These are phyloP conservation scores for Glossophaga mutica DNA, from an alignment of 2,797 vertebrate genomes.

Conservation along the genomic window DNA sequence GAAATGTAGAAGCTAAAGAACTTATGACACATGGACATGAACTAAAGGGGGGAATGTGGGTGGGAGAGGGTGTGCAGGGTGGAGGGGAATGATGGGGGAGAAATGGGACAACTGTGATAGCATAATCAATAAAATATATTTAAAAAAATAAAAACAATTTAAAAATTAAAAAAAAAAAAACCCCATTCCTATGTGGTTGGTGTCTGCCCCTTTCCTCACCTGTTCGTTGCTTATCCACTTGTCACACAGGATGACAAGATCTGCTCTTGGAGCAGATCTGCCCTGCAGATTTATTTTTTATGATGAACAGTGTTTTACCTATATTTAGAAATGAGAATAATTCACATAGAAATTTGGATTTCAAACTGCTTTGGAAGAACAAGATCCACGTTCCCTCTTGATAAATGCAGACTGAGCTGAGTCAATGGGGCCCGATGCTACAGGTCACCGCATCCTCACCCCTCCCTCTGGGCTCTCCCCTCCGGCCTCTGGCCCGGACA, in stretches of 20 bases:
- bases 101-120: no score
- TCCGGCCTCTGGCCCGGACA: fast-evolving
- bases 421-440: fast-evolving
- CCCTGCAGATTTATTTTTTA: neutral
- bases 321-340: neutral
- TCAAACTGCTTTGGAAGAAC: neutral
- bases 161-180: no score
- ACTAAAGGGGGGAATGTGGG: no score
- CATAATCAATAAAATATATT: no score
- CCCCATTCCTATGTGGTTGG: neutral
- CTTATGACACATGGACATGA: no score
- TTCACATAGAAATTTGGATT: neutral
- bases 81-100: no score
- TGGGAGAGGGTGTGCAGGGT: no score
- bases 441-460: fast-evolving
- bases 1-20: no score
- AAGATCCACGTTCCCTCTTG: neutral
- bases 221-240: neutral
- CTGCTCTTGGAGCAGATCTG: neutral
- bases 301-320: neutral
- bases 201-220: neutral
- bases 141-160: no score
- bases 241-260: no score
- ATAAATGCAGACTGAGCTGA: neutral
- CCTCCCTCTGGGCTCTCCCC: neutral